Evolutionary conservation across 2,797 vertebrate species (phyloP).

Genomic region (Serranus cabrilla): DNA sequence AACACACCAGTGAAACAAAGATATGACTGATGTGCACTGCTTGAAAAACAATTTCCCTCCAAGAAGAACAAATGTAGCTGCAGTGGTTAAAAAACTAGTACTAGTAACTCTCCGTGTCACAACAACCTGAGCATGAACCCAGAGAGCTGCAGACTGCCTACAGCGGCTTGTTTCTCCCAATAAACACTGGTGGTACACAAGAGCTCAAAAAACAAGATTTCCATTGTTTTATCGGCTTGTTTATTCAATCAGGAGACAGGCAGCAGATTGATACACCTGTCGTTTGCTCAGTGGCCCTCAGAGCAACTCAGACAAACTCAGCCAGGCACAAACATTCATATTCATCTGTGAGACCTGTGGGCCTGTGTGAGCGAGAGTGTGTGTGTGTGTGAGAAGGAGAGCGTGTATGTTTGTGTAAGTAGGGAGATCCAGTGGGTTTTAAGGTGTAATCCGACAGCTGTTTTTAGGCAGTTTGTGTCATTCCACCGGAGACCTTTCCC

Average conservation of each 20-base stretch:
- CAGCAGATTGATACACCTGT: conserved; percentile 67
- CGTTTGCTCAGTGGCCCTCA: conserved; percentile 56
- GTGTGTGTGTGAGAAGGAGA: not conserved
- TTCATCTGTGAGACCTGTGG: conserved; percentile 56
- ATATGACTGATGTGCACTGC: not conserved
- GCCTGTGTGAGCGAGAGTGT: conserved; percentile 17
- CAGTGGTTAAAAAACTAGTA: not conserved
- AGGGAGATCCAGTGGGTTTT: conserved; percentile 49
- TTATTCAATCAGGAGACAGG: conserved; percentile 58
- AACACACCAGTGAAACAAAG: not conserved
- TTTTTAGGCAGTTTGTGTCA: conserved; percentile 59
- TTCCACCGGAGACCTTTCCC: conserved; percentile 51
- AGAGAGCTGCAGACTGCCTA: not conserved
- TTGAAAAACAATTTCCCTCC: not conserved
- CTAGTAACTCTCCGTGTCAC: not conserved
- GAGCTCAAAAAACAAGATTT: conserved; percentile 41
- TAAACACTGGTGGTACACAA: conserved; percentile 19
- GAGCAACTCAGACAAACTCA: conserved; percentile 54
- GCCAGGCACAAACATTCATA: conserved; percentile 59
- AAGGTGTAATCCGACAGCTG: conserved; percentile 72
- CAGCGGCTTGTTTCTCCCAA: conserved; percentile 8
- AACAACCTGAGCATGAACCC: not conserved
- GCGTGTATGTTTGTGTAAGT: conserved; percentile 11
- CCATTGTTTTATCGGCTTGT: conserved; percentile 51
- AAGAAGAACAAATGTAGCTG: not conserved